Evolutionary conservation across 2,113 vertebrate genomes (phyloP), one percentile per base, ranked within the genome.

Genomic region (Dolichotis patagonum): DNA sequence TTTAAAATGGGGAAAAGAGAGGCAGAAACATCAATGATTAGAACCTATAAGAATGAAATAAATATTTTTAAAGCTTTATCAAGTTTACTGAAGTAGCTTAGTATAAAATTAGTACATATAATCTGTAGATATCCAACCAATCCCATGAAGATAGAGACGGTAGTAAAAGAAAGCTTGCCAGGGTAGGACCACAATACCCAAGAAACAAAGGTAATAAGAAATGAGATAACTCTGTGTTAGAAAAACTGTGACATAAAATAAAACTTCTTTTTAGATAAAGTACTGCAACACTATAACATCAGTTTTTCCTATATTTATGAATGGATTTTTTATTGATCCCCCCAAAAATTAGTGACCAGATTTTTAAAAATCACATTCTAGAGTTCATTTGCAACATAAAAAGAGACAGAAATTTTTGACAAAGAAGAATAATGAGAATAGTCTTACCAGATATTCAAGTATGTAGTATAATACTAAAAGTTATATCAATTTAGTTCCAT

Each of bases 191-290:
- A 88, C 41, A 80, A 73, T 38, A 75, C 30, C 32, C 38, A 77
- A 28, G 78, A 86, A 43, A 41, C 56, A 73, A 71, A 82, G 46
- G 10, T n/a, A 54, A 58, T 20, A 88, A 69, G 28, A 83, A 92
- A 71, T 71, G 49, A 78, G 49, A 71, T 94, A 73, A 71, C 30
- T 75, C 49, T 56, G 3, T 84, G 12, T 83, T 85, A 24, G 46
- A 24, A 17, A 43, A 49, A 38, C 38, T 56, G 58, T 56, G 58
- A 16, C 43, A 69, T 89, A 91, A 60, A 86, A n/a, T 73, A 78
- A 92, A 89, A 56, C 58, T 60, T 81, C 16, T 22, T 58, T 90
- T 49, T 78, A 77, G 41, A 85, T 95, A 54, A 92, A 89, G 86
- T 87, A 24, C 11, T 71, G 3, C 3, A 73, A 2, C 43, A 26